Evolutionary conservation across 2,113 vertebrate species (phyloP), one percentile per base, ranked within the genome.

Genomic region (Zapornia atra): DNA sequence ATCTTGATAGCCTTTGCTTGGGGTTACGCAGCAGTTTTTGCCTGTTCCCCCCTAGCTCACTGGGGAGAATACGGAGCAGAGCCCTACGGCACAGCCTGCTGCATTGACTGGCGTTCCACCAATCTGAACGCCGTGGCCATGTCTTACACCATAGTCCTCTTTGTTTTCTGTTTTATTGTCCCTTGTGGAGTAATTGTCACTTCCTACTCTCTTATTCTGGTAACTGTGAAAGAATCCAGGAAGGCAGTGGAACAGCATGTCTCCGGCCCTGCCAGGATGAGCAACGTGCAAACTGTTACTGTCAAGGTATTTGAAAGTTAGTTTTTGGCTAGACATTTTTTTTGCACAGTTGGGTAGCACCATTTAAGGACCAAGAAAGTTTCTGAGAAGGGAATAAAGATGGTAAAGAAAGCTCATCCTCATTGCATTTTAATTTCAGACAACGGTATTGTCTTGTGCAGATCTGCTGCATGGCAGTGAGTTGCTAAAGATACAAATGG

Each of bases 51-150:
- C 24, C 93, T 99, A 87, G 96, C 66, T 90, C 97, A 98, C 86
- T 98, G 98, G 98, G 98, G 98, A 33, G 94, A 98, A 76, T 99
- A 98, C 8, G 98, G 98, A 81, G 97, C 96, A 1, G 98, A 98
- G 76, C 98, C 98, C 9, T 98, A 98, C 3, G 98, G 98, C 46
- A 99, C 98, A 17, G 98, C 98, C 82, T 98, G 98, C 86, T 99
- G 98, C 92, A 98, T 98, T 70, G 98, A 98, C 96, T 98, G 98
- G 98, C 94, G 10, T 54, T 90, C 94, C 40, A 98, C 98, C 92
- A 98, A 98, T 42, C 65, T 89, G 73, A 96, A 97, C 4, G 8
- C 68, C 4, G 77, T 82, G 20, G 97, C 98, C 24, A 98, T 95
- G 84, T 98, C 98, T 73, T 99, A 98, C 86, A 98, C 95, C 0